phyloP scores from a whole-genome alignment of 2,113 vertebrate species.

The Circaetus cinerascens region DNA sequence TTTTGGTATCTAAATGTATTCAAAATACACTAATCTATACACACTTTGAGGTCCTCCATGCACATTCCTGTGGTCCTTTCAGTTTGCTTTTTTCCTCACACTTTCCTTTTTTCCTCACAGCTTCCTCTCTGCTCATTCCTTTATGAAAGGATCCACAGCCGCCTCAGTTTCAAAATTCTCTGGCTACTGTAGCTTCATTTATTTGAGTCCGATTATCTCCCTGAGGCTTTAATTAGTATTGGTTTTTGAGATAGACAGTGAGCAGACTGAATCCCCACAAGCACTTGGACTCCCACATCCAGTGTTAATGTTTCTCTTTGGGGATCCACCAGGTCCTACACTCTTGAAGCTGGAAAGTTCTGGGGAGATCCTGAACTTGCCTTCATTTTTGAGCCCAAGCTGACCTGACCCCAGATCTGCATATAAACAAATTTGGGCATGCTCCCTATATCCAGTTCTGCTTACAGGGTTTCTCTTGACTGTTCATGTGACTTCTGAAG shows the following conservation, averaged over 20 bases:
- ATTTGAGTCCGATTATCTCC: background rate
- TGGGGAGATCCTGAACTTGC: background rate
- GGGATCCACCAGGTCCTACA: background rate
- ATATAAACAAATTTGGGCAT: background rate
- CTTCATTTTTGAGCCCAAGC: background rate
- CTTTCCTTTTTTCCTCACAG: background rate
- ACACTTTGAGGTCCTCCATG: background rate
- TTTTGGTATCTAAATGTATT: background rate
- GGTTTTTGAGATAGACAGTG: background rate
- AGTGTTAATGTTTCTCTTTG: background rate
- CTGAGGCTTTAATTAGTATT: background rate
- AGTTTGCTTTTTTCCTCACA: background rate
- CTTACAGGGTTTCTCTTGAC: background rate
- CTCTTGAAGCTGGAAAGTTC: background rate
- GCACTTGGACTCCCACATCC: background rate
- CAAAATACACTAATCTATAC: background rate
- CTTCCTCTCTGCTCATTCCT: background rate
- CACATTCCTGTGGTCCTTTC: background rate
- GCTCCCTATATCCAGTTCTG: background rate
- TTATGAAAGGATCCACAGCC: background rate
- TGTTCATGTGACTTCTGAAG: background rate
- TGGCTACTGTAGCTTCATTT: background rate
- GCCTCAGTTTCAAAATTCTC: background rate
- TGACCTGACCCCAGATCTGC: background rate
- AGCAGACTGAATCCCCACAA: background rate